phyloP scores from a whole-genome alignment of 1,140 invertebrate genomes.

The Aphaenogaster floridana region DNA sequence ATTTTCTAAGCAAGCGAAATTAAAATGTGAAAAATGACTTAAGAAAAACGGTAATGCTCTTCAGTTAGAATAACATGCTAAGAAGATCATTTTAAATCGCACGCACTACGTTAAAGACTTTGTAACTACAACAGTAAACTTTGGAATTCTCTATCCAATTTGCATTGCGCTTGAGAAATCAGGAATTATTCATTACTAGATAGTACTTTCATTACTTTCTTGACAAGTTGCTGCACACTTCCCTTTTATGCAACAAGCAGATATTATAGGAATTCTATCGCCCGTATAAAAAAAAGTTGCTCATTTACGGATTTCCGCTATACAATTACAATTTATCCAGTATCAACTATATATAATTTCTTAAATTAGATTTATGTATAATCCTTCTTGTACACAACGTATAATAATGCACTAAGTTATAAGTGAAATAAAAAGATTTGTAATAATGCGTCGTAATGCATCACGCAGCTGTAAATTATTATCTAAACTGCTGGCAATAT shows the following conservation, averaged over 20 bases:
- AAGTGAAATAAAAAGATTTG: conserved; percentile 39
- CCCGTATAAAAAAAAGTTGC: conserved; percentile 1
- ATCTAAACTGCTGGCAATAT: conserved; percentile 41
- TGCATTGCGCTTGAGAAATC: neutral
- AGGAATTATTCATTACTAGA: neutral
- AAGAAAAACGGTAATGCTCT: neutral
- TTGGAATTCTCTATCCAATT: conserved; percentile 4
- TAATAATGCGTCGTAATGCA: conserved; percentile 54
- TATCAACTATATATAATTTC: neutral
- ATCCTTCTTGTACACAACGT: conserved; percentile 18
- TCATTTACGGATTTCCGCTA: neutral
- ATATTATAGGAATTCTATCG: neutral
- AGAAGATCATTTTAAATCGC: neutral
- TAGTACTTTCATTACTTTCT: neutral
- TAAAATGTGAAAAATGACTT: neutral
- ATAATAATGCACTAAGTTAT: conserved; percentile 49
- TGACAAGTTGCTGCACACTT: neutral
- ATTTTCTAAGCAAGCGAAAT: conserved; percentile 27
- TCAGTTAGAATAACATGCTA: neutral
- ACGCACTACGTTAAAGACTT: neutral
- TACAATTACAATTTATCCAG: neutral
- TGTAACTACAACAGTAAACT: neutral
- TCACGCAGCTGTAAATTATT: conserved; percentile 67
- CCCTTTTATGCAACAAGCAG: neutral
- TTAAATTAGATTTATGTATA: neutral